These are phyloP conservation scores for Hyalella azteca DNA, from an alignment of 2,888 invertebrate species.

Conservation along the genomic window DNA sequence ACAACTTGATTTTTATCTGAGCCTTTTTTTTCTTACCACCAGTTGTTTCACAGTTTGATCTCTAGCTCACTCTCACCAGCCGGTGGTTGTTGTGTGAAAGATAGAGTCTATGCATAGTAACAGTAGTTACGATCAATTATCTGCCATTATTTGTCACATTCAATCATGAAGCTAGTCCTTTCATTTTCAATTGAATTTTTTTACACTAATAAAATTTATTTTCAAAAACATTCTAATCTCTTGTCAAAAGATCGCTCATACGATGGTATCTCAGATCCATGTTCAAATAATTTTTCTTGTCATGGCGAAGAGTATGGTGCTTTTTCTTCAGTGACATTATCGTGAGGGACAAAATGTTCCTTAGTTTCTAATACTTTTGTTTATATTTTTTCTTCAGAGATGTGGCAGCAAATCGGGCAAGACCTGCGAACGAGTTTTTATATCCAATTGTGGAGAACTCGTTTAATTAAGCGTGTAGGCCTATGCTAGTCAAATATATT, in stretches of 20 bases:
- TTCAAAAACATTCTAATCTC: not conserved
- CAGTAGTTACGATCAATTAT: not conserved
- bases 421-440: constrained; percentile 78
- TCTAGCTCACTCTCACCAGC: not conserved
- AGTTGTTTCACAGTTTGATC: too few relatives aligned
- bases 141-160: too few relatives aligned
- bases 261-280: too few relatives aligned
- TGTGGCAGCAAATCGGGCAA: constrained; percentile 82
- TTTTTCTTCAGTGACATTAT: not conserved
- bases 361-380: constrained; percentile 20
- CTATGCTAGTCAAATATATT: too few relatives aligned
- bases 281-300: not conserved
- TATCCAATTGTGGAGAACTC: constrained; percentile 86
- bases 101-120: not conserved
- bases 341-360: not conserved
- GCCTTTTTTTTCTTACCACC: not conserved
- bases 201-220: not conserved
- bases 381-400: constrained; percentile 64
- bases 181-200: too few relatives aligned
- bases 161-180: too few relatives aligned
- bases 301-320: not conserved
- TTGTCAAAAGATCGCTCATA: too few relatives aligned
- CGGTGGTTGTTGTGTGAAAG: not conserved
- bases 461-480: constrained; percentile 11
- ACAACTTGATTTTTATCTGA: not conserved